These are phyloP conservation scores for Pomatostomus ruficeps DNA, from an alignment of 2,113 vertebrate genomes.

Conservation along the genomic window DNA sequence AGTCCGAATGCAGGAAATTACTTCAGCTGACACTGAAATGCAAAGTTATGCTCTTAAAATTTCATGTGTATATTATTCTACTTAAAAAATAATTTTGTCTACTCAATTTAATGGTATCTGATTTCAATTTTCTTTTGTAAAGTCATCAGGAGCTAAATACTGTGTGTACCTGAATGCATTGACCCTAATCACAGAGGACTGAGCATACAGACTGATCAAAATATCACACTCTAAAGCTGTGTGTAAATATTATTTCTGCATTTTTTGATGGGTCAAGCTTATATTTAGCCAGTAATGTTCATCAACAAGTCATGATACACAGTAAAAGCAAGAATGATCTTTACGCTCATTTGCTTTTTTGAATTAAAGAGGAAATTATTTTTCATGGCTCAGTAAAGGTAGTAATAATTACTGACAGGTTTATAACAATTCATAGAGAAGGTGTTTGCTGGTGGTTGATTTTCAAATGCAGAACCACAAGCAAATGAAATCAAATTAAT, in stretches of 20 bases:
- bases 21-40: not conserved
- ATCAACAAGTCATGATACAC: not conserved
- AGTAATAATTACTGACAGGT: constrained; percentile 29
- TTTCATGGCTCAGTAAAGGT: constrained; percentile 49
- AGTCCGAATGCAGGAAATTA: not conserved
- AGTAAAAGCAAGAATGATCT: not conserved
- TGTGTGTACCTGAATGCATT: not conserved
- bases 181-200: not conserved
- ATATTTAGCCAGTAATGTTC: not conserved
- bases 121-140: not conserved
- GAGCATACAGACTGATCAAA: not conserved
- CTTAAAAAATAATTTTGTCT: not conserved
- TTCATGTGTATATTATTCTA: not conserved
- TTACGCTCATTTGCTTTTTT: constrained; percentile 16
- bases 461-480: not conserved
- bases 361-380: constrained; percentile 48
- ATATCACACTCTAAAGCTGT: not conserved
- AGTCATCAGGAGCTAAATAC: not conserved
- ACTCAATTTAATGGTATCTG: not conserved
- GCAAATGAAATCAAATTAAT: not conserved
- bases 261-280: not conserved
- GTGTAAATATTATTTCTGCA: not conserved
- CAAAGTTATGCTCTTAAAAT: not conserved
- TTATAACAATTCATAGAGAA: not conserved
- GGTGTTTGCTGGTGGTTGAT: not conserved